phyloP scores from a whole-genome alignment of 2,113 vertebrate species.

The Limnothrissa miodon region DNA sequence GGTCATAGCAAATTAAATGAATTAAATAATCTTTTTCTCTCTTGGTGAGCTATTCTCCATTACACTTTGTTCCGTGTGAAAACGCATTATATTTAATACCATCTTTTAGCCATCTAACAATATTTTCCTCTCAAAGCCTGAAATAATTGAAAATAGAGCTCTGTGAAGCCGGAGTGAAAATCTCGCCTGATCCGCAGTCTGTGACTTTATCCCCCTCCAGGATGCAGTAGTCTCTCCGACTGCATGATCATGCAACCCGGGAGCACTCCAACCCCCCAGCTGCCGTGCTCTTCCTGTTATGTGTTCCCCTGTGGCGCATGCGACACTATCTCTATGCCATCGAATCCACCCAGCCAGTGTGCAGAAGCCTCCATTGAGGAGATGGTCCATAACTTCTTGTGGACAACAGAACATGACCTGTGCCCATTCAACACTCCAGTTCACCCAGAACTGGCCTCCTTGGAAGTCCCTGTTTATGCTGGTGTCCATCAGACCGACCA shows the following conservation, averaged over 20 bases:
- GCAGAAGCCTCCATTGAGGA: neutral
- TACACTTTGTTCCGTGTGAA: neutral
- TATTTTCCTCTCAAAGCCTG: neutral
- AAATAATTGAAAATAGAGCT: neutral
- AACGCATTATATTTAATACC: neutral
- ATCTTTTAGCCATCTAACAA: neutral
- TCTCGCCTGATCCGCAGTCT: neutral
- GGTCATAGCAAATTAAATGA: constrained; percentile 42
- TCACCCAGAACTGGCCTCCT: too few relatives aligned
- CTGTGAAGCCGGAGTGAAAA: neutral
- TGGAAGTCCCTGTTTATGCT: too few relatives aligned
- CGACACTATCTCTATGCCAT: neutral
- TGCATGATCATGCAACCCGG: neutral
- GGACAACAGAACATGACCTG: neutral
- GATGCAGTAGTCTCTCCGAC: constrained; percentile 19
- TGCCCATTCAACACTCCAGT: neutral
- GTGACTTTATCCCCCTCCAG: constrained; percentile 7
- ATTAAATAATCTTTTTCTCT: constrained; percentile 26
- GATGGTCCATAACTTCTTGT: neutral
- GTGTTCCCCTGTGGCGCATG: neutral
- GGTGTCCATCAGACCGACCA: neutral
- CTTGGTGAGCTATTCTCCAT: constrained; percentile 6
- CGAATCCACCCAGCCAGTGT: neutral
- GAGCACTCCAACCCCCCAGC: neutral
- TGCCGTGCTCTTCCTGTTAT: neutral